Evolutionary conservation across 1,140 invertebrate genomes (phyloP), one percentile per base, ranked within the genome.

Genomic region (Mycetomoellerius zeteki): DNA sequence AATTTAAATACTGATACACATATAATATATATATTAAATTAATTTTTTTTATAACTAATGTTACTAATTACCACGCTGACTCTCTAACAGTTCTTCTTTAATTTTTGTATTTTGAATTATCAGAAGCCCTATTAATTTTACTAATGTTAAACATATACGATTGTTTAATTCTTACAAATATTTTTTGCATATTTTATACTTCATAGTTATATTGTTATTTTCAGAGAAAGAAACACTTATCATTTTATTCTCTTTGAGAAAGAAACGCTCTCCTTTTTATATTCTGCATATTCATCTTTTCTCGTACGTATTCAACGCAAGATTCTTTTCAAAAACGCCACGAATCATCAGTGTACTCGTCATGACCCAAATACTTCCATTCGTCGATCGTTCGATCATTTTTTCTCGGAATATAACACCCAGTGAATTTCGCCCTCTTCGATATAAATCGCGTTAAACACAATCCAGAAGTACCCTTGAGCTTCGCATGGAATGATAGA

Each of bases 281-380:
- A 52, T 24, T 64, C 12, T 37, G 43, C 52, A 75, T 75, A 69
- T 47, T 73, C 54, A 33, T 56, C 27, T 43, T 47, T 50, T 7
- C 30, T 16, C 12, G 27, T 58, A 16, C 65, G 65, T 58, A 89
- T 88, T 88, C 65, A 56, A 19, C n/a, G 58, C 24, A 16, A n/a
- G 73, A 85, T 89, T 73, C 52, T 62, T 88, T 88, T 89, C 37
- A 72, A 88, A 89, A 64, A 85, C 37, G 77, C 54, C 56, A 33
- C 72, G 56, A 85, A 56, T 88, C 69, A 76, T 52, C 16, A 72
- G 56, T 54, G 71, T 58, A 85, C 86, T 89, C 73, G 43, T 73
- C 73, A 65, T 19, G 88, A 73, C 80, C 88, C 81, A 89, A 88
- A 88, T 89, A 89, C 88, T 88, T 88, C 67, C 58, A 85, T 85